Evolutionary conservation across 2,888 invertebrate species (phyloP).

Genomic region (Caenorhabditis doughertyi): DNA sequence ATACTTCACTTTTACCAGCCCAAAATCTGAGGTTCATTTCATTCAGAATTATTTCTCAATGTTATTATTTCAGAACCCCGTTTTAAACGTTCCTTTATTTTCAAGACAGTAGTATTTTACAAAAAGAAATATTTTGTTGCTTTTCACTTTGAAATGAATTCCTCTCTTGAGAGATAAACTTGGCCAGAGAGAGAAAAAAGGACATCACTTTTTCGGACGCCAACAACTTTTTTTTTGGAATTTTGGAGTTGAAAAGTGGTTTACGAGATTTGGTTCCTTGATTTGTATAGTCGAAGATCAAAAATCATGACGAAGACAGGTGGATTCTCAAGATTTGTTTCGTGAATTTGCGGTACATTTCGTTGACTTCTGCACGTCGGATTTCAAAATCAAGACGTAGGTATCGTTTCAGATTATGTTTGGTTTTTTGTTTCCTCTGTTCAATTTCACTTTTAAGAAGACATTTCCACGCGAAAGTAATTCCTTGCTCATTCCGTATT

Average conservation of each 20-base stretch:
- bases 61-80: neutral
- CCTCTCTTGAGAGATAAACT: slow-evolving; percentile 38
- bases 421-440: too few species aligned
- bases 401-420: neutral
- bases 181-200: slow-evolving; percentile 12
- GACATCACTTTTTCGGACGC: slow-evolving; percentile 14
- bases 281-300: neutral
- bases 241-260: neutral
- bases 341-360: neutral
- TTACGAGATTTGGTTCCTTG: slow-evolving; percentile 1
- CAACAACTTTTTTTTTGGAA: neutral
- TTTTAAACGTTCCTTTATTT: neutral
- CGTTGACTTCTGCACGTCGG: slow-evolving; percentile 3
- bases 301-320: slow-evolving; percentile 2
- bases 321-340: slow-evolving; percentile 7
- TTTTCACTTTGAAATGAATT: slow-evolving; percentile 40
- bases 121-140: slow-evolving; percentile 4
- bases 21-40: too few species aligned
- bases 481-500: too few species aligned
- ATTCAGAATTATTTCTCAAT: neutral
- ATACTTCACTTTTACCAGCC: too few species aligned
- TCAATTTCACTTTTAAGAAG: too few species aligned
- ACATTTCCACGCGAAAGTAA: too few species aligned
- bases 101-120: neutral
- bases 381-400: neutral